A percentile compares a stretch with the other conserved stretches of the same genome.
Evolutionary conservation across 2,113 vertebrate genomes (phyloP).

Genomic region (Danio rerio): GRCz12tu NC_133200.1:26416501-26417000

Average conservation of each 20-base stretch:
- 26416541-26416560: background rate
- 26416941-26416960: too few species aligned
- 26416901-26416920: background rate
- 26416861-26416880: too few species aligned
- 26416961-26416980: too few species aligned
- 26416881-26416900: too few species aligned
- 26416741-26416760: background rate
- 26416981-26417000: too few species aligned
- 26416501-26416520: slow-evolving; percentile 26
- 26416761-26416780: background rate
- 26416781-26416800: too few species aligned
- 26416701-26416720: background rate
- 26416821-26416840: background rate
- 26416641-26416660: background rate
- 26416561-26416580: slow-evolving; percentile 30
- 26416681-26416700: background rate
- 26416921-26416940: too few species aligned
- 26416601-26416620: background rate
- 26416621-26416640: background rate
- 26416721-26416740: background rate
- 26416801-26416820: background rate
- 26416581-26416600: background rate
- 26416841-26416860: background rate
- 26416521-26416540: background rate
- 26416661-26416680: background rate